Percentiles rank a stretch among this genome's conserved stretches.
phyloP scores from a whole-genome alignment of 2,113 vertebrate genomes.

The Speoplatyrhinus poulsoni region DNA sequence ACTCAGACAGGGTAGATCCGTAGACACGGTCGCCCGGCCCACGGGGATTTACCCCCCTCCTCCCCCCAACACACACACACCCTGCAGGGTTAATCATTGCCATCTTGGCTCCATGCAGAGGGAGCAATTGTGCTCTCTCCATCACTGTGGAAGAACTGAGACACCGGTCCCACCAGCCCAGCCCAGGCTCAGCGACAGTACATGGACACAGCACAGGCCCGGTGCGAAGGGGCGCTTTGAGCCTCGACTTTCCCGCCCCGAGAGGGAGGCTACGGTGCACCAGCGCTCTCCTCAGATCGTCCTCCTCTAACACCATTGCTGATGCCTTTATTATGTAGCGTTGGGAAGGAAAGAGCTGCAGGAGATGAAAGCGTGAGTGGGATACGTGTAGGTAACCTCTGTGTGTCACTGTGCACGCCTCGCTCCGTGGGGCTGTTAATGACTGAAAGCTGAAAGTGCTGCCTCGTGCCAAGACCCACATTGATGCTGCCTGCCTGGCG shows the following conservation, averaged over 20 bases:
- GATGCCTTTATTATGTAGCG: constrained; percentile 17
- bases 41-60: constrained; percentile 48
- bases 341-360: constrained; percentile 27
- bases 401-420: constrained; percentile 37
- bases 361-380: background rate
- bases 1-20: constrained; percentile 72
- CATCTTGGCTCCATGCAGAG: constrained; percentile 63
- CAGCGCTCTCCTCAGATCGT: constrained; percentile 3
- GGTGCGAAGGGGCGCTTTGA: constrained; percentile 14
- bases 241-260: constrained; percentile 21
- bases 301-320: constrained; percentile 22
- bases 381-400: constrained; percentile 48
- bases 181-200: constrained; percentile 39
- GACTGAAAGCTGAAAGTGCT: constrained; percentile 73
- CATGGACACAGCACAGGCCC: constrained; percentile 42
- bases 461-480: constrained; percentile 82
- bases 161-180: constrained; percentile 40
- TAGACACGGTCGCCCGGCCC: constrained; percentile 56
- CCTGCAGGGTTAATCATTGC: constrained; percentile 67
- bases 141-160: constrained; percentile 72
- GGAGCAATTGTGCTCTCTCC: constrained; percentile 58
- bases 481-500: constrained; percentile 72
- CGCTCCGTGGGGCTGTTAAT: constrained; percentile 62
- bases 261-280: constrained; percentile 7
- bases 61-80: constrained; percentile 31